Base-by-base conservation (phyloP, 2,797 vertebrate genomes). In the Channallabes apus region DNA sequence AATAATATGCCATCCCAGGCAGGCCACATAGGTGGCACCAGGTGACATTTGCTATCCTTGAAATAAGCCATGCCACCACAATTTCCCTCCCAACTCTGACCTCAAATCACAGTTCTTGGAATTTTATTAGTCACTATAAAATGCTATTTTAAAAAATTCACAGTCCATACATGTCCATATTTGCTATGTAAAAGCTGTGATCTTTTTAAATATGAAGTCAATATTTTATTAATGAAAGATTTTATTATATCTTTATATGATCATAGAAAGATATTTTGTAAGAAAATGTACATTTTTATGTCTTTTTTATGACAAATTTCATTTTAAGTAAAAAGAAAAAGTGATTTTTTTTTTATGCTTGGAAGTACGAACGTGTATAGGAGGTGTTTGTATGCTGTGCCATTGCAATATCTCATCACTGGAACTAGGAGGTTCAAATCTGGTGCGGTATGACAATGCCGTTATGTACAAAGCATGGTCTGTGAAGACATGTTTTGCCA, bases 21-120 rank as follows among this genome's bases (percentile, higher is more conserved):
- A 12, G 76, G 76, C 75, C 75, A 58, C 76, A 78, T 61, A 56
- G 56, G 75, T 54, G 46, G 17, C 12, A 51, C 22, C 7, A 75
- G 51, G 73, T 59, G 75, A 78, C 75, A 77, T 41, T 35, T 80
- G 78, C 78, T 61, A 64, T 46, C 78, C 59, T 80, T 80, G 77
- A 80, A 80, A 80, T 80, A 64, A 80, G 22, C 15, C 35, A 79
- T 79, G 35, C 58, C 22, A 79, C 20, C 58, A 65, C 59, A 46
- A 46, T 4, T 46, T 11, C 15, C 78, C 46, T 15, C 15, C 35
- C 7, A 62, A 46, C 35, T 32, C 77, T 79, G 59, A 64, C 14
- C 35, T 64, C 78, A 65, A 51, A 80, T 79, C 15, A 27, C 29
- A 79, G 27, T 51, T 46, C 38, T 80, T 4, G 62, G 58, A 46